These are phyloP conservation scores for Apaloderma vittatum DNA, from an alignment of 2,113 vertebrate species.

Conservation along the genomic window DNA sequence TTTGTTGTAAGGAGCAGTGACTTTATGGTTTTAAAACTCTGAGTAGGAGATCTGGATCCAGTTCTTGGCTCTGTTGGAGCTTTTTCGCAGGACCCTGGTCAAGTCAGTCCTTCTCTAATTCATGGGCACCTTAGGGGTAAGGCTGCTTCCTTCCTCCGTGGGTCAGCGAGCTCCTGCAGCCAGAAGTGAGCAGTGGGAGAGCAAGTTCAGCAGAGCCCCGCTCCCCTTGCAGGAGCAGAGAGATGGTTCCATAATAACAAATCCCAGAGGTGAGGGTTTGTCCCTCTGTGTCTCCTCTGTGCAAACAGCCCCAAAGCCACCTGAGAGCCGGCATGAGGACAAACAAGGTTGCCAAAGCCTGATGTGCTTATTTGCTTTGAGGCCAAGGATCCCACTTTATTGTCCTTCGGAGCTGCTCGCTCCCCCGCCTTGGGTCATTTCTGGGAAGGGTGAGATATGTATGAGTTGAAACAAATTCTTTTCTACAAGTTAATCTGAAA, in stretches of 20 bases:
- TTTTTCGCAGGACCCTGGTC: background rate
- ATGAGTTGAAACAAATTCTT: background rate
- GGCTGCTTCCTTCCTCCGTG: background rate
- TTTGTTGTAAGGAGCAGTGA: background rate
- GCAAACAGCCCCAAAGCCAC: background rate
- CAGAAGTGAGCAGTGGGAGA: background rate
- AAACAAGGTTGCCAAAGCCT: background rate
- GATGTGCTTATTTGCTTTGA: background rate
- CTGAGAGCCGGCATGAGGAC: rapidly evolving
- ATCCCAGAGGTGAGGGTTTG: background rate
- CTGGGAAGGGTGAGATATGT: background rate
- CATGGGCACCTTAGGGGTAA: background rate
- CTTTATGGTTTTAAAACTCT: constrained; percentile 10
- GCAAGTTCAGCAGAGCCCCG: rapidly evolving
- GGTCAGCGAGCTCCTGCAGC: rapidly evolving
- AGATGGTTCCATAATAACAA: background rate
- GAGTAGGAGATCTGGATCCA: background rate
- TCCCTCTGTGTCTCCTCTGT: background rate
- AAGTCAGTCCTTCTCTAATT: background rate
- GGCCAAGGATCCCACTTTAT: background rate
- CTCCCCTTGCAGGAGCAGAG: background rate
- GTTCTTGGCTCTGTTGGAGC: background rate
- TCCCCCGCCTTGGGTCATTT: background rate
- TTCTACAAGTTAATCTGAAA: background rate
- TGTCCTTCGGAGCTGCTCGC: background rate